phyloP scores from a whole-genome alignment of 2,113 vertebrate species.

The Melospiza melodia region DNA sequence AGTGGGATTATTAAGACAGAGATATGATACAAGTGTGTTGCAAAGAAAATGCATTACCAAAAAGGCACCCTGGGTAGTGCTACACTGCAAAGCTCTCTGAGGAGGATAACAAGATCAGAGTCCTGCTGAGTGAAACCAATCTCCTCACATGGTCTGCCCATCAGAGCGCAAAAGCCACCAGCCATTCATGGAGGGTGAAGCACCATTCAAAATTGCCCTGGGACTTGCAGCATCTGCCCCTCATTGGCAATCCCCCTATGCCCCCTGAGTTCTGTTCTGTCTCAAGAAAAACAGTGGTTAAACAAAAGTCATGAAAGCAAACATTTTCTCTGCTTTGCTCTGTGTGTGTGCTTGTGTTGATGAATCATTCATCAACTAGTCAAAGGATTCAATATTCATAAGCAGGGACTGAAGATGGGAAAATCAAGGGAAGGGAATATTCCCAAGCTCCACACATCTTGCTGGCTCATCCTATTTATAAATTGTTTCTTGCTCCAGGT shows the following conservation, averaged over 20 bases:
- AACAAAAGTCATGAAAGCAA: slow-evolving; percentile 4
- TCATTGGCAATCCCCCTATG: background rate
- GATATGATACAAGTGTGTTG: background rate
- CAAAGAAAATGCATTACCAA: background rate
- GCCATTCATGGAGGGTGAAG: background rate
- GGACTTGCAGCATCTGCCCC: background rate
- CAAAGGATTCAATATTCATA: slow-evolving; percentile 43
- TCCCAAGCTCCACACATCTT: background rate
- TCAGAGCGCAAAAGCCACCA: background rate
- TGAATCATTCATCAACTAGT: slow-evolving; percentile 44
- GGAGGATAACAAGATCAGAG: background rate
- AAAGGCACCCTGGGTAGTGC: rapidly evolving
- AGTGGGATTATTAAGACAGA: background rate
- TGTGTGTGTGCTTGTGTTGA: background rate
- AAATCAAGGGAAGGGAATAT: background rate
- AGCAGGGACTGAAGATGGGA: background rate
- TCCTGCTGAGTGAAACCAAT: background rate
- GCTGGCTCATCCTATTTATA: background rate
- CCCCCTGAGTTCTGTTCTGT: background rate
- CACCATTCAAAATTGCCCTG: background rate
- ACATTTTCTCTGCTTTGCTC: background rate
- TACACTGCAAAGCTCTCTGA: background rate
- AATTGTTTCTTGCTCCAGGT: background rate
- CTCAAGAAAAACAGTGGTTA: background rate
- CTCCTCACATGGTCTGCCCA: background rate